phyloP scores from a whole-genome alignment of 2,797 vertebrate genomes.

The Danio kyathit region DNA sequence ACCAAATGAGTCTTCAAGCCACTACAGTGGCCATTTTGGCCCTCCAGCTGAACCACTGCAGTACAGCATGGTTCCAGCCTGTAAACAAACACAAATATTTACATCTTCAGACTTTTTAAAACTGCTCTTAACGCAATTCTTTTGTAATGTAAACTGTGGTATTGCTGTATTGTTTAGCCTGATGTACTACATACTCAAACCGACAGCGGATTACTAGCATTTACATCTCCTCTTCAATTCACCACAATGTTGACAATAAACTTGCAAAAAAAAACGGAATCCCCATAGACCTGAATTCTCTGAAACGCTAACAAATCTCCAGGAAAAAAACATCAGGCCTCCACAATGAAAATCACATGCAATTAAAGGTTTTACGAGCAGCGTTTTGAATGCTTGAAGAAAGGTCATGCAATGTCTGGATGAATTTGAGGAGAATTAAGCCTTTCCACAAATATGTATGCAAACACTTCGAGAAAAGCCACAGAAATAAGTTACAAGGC shows the following conservation, averaged over 20 bases:
- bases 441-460: slow-evolving; percentile 26
- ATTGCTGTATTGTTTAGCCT: not conserved
- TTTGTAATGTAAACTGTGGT: slow-evolving; percentile 26
- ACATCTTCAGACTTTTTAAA: not conserved
- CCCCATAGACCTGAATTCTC: not conserved
- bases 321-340: not conserved
- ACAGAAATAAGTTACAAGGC: slow-evolving; percentile 17
- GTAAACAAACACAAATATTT: slow-evolving; percentile 17
- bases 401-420: slow-evolving; percentile 14
- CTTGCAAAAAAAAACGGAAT: not conserved
- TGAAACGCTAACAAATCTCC: slow-evolving; percentile 8
- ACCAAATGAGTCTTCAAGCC: no score
- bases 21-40: not conserved
- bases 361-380: slow-evolving; percentile 3
- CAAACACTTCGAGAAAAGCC: slow-evolving; percentile 25
- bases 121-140: not conserved
- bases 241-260: slow-evolving; percentile 3
- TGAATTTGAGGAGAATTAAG: not conserved
- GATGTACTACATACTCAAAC: not conserved
- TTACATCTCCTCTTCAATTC: slow-evolving; percentile 12
- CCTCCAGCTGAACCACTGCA: not conserved
- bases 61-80: not conserved
- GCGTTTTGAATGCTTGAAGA: slow-evolving; percentile 25
- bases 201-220: not conserved
- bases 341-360: not conserved